These are phyloP conservation scores for Pandion haliaetus DNA, from an alignment of 2,113 vertebrate genomes.

Conservation along the genomic window DNA sequence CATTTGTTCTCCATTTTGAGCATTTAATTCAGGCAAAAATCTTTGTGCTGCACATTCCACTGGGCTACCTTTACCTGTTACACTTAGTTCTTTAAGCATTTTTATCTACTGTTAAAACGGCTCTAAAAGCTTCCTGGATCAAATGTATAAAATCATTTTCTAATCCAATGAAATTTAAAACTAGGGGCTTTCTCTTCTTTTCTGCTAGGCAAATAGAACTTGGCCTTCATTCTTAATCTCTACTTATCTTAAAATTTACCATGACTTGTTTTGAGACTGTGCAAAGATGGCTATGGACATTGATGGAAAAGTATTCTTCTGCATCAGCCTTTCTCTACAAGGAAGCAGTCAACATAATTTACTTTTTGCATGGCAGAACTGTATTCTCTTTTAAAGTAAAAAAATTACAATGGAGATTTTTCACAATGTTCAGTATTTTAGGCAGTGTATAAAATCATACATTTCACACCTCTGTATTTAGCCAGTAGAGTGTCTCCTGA, in stretches of 20 bases:
- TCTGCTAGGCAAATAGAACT: neutral
- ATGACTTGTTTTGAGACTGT: neutral
- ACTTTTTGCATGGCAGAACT: neutral
- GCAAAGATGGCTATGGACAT: neutral
- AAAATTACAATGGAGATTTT: neutral
- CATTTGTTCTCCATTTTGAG: neutral
- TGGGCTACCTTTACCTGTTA: neutral
- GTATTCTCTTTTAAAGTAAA: neutral
- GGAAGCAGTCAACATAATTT: neutral
- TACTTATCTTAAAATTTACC: neutral
- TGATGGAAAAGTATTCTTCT: neutral
- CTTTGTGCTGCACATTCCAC: neutral
- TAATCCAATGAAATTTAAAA: neutral
- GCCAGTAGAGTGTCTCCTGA: slow-evolving; percentile 74
- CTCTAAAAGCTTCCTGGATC: neutral
- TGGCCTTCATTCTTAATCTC: neutral
- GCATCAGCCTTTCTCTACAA: neutral
- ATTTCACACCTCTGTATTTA: slow-evolving; percentile 80
- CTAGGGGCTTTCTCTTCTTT: neutral
- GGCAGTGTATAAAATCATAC: neutral
- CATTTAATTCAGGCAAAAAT: neutral
- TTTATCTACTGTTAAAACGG: neutral
- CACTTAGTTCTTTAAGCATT: neutral
- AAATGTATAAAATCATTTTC: neutral
- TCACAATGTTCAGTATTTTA: neutral